Evolutionary conservation across 30 jellyfish, hydroid and myxozoan species (phyloP).

Genomic region (Hydractinia echinata): DNA sequence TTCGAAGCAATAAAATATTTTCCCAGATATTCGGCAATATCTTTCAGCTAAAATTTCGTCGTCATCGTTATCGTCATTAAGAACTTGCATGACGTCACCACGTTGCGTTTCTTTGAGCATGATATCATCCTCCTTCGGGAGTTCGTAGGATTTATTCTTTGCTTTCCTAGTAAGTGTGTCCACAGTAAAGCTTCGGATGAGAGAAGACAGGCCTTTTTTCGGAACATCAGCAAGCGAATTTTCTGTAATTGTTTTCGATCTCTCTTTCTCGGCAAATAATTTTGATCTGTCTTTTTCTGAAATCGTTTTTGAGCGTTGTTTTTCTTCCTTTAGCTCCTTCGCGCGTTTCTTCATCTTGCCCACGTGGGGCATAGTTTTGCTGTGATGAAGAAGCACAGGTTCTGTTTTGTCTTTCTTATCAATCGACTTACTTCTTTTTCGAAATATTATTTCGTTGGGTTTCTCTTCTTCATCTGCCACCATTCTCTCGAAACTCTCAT

Average conservation of each 20-base stretch:
- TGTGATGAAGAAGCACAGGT: slow-evolving; percentile 15
- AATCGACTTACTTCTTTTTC: slow-evolving; percentile 6
- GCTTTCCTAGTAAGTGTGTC: slow-evolving; percentile 47
- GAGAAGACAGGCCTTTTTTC: slow-evolving; percentile 27
- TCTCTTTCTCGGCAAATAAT: background rate
- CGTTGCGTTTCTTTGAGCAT: slow-evolving; percentile 74
- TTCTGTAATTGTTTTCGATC: background rate
- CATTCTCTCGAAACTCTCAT: background rate
- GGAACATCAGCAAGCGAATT: background rate
- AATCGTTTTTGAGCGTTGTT: slow-evolving; percentile 1
- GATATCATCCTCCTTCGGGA: slow-evolving; percentile 41
- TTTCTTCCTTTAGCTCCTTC: slow-evolving; percentile 23
- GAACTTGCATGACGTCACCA: slow-evolving; percentile 47
- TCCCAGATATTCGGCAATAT: slow-evolving; percentile 88
- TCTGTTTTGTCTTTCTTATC: slow-evolving; percentile 8
- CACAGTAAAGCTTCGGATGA: slow-evolving; percentile 43
- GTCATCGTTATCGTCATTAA: slow-evolving; percentile 39
- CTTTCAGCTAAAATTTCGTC: slow-evolving; percentile 32
- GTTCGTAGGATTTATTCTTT: slow-evolving; percentile 30
- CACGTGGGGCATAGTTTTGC: slow-evolving; percentile 27
- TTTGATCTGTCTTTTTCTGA: background rate
- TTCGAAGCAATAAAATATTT: slow-evolving; percentile 71
- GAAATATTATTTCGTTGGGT: background rate
- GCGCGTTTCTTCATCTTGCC: slow-evolving; percentile 34
- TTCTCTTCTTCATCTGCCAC: background rate